These are phyloP conservation scores for Drosophila mimica DNA, from an alignment of 2,888 invertebrate genomes.

Conservation along the genomic window DNA sequence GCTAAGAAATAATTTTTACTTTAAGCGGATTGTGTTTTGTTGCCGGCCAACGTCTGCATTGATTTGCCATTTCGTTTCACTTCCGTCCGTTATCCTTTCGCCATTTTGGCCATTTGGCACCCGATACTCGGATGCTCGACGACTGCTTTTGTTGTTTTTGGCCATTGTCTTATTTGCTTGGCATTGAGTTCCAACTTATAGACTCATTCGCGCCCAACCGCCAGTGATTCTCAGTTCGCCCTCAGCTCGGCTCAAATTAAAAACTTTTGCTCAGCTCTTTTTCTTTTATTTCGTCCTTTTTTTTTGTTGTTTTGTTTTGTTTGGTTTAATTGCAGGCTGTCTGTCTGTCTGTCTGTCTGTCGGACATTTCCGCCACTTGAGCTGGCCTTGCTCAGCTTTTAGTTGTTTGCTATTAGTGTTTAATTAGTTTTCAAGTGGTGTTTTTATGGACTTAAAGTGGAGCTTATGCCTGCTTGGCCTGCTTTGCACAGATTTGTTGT, in stretches of 20 bases:
- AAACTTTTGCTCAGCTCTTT: slow-evolving; percentile 73
- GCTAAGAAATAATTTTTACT: slow-evolving; percentile 81
- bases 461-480: slow-evolving; percentile 35
- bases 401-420: slow-evolving; percentile 81
- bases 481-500: slow-evolving; percentile 35
- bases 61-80: slow-evolving; percentile 75
- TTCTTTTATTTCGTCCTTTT: slow-evolving; percentile 1
- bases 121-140: slow-evolving; percentile 51
- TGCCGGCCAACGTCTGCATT: slow-evolving; percentile 48
- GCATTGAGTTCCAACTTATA: slow-evolving; percentile 68
- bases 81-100: slow-evolving; percentile 64
- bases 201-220: slow-evolving; percentile 77
- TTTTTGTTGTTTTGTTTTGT: slow-evolving; percentile 32
- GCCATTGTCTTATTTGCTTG: slow-evolving; percentile 63
- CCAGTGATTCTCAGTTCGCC: slow-evolving; percentile 53
- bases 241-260: slow-evolving; percentile 61
- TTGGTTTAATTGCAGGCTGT: slow-evolving; percentile 59
- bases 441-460: slow-evolving; percentile 79
- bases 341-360: slow-evolving; percentile 20
- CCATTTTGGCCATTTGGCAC: slow-evolving; percentile 45
- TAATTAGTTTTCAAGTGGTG: slow-evolving; percentile 84
- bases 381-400: slow-evolving; percentile 55
- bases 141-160: slow-evolving; percentile 54
- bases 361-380: slow-evolving; percentile 57
- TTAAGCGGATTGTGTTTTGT: slow-evolving; percentile 81